These are phyloP conservation scores for Pecten maximus DNA, from an alignment of 2,888 invertebrate species.

Conservation along the genomic window DNA sequence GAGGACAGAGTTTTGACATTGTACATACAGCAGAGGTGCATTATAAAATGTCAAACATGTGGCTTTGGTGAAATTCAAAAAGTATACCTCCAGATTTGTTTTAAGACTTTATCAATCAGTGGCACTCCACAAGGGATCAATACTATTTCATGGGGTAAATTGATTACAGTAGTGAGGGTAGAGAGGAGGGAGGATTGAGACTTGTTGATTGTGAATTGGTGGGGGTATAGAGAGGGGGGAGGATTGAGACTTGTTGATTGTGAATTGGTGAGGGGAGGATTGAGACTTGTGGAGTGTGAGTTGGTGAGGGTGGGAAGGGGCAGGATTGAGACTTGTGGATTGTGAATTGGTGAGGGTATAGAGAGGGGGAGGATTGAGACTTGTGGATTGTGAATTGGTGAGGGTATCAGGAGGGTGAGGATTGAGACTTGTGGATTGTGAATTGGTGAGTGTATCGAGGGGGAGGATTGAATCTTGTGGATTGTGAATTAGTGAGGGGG, in stretches of 20 bases:
- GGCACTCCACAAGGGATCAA: neutral
- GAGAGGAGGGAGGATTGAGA: neutral
- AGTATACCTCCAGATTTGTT: neutral
- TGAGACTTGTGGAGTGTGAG: neutral
- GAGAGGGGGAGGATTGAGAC: neutral
- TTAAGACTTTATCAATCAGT: constrained; percentile 15
- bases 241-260: neutral
- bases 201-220: neutral
- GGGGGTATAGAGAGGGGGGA: neutral
- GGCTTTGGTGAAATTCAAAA: neutral
- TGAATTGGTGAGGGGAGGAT: neutral
- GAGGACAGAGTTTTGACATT: neutral
- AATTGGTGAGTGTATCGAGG: too few relatives aligned
- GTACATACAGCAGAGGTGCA: neutral
- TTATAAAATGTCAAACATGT: neutral
- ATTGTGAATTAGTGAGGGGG: too few relatives aligned
- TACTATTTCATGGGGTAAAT: neutral
- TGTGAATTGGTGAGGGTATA: neutral
- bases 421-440: too few relatives aligned
- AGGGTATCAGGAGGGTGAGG: neutral
- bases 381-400: neutral
- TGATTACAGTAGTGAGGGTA: neutral
- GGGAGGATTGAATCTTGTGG: too few relatives aligned
- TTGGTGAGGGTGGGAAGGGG: neutral
- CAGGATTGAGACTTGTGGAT: neutral